Percentiles rank a stretch among this genome's conserved stretches.
These are phyloP conservation scores for Bufo bufo DNA, from an alignment of 2,113 vertebrate genomes.

Conservation along the genomic window DNA sequence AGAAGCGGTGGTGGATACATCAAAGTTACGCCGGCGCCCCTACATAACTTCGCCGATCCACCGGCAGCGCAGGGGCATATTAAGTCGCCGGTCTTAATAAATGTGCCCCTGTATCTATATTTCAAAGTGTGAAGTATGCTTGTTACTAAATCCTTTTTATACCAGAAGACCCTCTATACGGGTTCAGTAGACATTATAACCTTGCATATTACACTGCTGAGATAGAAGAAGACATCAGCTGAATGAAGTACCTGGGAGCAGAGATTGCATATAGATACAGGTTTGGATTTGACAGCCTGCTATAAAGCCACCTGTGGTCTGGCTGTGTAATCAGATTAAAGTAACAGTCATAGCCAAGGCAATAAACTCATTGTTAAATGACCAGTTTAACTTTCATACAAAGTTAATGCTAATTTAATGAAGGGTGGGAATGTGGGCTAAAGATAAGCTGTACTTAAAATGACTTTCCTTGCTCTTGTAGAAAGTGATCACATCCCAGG, in stretches of 20 bases:
- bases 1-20: too few relatives aligned
- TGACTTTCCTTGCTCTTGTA: neutral
- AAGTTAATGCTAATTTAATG: conserved; percentile 31
- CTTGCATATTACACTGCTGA: neutral
- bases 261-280: neutral
- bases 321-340: neutral
- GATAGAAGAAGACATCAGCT: neutral
- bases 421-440: conserved; percentile 18
- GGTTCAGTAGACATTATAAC: neutral
- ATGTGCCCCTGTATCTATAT: neutral
- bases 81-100: too few relatives aligned
- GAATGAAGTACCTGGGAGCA: neutral
- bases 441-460: neutral
- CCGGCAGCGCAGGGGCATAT: too few relatives aligned
- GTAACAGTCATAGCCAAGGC: conserved; percentile 7
- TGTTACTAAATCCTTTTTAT: neutral
- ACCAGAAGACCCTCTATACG: neutral
- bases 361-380: conserved; percentile 20
- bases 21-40: too few relatives aligned
- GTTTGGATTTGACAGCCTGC: neutral
- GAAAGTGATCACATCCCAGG: neutral
- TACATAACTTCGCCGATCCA: too few relatives aligned
- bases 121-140: neutral
- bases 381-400: conserved; percentile 29
- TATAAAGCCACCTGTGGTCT: neutral